Evolutionary conservation across 2,113 vertebrate species (phyloP), one percentile per base, ranked within the genome.

Genomic region (Nothobranchius furzeri): DNA sequence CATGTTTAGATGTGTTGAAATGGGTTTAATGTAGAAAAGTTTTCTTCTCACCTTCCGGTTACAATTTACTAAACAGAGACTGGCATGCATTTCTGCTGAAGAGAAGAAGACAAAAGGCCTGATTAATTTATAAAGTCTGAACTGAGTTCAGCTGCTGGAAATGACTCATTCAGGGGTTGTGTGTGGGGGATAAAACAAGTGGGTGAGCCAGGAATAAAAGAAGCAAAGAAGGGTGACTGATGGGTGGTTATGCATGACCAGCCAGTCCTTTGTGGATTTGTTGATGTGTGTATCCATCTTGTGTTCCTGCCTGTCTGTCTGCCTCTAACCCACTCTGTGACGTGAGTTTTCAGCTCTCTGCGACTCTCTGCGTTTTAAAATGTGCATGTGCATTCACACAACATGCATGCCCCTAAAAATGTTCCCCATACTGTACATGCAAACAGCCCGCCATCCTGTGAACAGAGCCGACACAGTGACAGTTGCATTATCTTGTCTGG

Each of bases 401-500:
- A 61, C 61, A 46, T 54, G 50, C 35, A 10, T 65, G 14, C 52
- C 68, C 42, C 58, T 30, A 74, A 77, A 64, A 68, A 70, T 14
- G 60, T 67, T 67, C 60, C 63, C 20, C 35, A 46, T 46, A 42
- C 37, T 35, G 45, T 37, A 62, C 64, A 73, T 56, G 69, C 73
- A 79, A 71, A 82, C 71, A 68, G 60, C 74, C 64, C 73, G 55
- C 60, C 62, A 47, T 36, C 72, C 75, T 73, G 75, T 71, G 71
- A 62, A 57, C 74, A 60, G 60, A 73, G 70, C 80, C 58, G 15
- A 59, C 64, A 53, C 75, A 76, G 83, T 81, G 85, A 85, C 85
- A 78, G 81, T 76, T 36, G 37, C 75, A 67, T 81, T 90, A 91
- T 92, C 91, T 90, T 73, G 69, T 79, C 72, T 68, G 49, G 79